Percentiles rank a stretch among this genome's conserved stretches.
Evolutionary conservation across 37 sponge, comb jelly and placozoan genomes (phyloP).

Genomic region (Tethya wilhelma): DNA sequence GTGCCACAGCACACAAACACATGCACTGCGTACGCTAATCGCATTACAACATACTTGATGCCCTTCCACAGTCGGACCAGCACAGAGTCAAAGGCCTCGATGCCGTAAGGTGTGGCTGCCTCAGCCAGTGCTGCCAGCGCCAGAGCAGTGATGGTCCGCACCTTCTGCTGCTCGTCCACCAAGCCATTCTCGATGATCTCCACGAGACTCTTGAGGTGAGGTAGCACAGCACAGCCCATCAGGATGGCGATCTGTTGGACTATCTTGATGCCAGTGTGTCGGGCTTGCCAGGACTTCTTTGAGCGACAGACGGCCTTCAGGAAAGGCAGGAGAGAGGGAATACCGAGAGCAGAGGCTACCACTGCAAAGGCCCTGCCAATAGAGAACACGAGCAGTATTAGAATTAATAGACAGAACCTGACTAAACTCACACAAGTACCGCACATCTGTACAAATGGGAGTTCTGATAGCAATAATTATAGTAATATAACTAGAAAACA

Average conservation of each 20-base stretch:
- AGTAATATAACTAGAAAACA: too few relatives aligned
- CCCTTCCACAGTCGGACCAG: conserved; percentile 98
- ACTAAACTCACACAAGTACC: neutral
- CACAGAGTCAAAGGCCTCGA: conserved; percentile 98
- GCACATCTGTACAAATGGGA: too few relatives aligned
- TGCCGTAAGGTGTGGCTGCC: conserved; percentile 99
- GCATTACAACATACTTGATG: conserved; percentile 59
- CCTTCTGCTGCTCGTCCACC: conserved; percentile 99
- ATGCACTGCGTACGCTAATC: too few relatives aligned
- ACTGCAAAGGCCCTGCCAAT: conserved; percentile 95
- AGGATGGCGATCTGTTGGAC: conserved; percentile 98
- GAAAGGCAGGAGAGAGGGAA: conserved; percentile 98
- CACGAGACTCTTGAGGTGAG: conserved; percentile 94
- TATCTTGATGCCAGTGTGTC: conserved; percentile 96
- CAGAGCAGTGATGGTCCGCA: conserved; percentile 97
- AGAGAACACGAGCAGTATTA: neutral
- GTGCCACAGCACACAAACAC: too few relatives aligned
- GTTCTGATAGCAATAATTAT: too few relatives aligned
- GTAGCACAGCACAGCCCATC: conserved; percentile 99
- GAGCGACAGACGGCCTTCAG: conserved; percentile 98
- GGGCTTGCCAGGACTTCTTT: conserved; percentile 99
- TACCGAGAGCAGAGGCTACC: conserved; percentile 98
- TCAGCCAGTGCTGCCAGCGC: conserved; percentile 99
- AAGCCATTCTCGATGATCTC: conserved; percentile 98
- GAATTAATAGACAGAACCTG: neutral